Evolutionary conservation across 2,888 invertebrate genomes (phyloP).

Genomic region (Chironomus riparius): DNA sequence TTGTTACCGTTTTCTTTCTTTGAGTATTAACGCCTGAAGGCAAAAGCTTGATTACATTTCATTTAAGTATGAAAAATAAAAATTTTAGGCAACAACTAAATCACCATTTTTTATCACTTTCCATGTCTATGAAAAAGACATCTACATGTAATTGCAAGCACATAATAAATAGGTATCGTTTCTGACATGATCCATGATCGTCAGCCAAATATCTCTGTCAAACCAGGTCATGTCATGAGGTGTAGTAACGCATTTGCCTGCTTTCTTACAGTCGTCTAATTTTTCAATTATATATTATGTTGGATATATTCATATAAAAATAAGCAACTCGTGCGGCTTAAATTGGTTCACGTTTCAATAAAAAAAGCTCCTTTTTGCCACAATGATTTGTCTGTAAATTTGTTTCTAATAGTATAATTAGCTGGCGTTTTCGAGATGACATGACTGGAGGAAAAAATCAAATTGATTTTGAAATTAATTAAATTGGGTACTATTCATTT

Average conservation of each 20-base stretch:
- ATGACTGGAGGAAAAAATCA: too few species aligned
- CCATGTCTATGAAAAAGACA: conserved; percentile 10
- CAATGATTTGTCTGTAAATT: too few species aligned
- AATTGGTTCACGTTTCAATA: background rate
- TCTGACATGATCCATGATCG: conserved; percentile 10
- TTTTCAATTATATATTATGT: conserved; percentile 22
- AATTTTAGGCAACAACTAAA: conserved; percentile 17
- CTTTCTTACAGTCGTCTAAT: conserved; percentile 9
- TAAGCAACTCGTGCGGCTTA: too few species aligned
- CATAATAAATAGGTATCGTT: conserved; percentile 26
- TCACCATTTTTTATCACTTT: conserved; percentile 26
- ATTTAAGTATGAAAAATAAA: conserved; percentile 14
- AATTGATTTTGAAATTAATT: too few species aligned
- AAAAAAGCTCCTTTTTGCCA: background rate
- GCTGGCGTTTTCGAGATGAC: background rate
- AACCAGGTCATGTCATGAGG: conserved; percentile 15
- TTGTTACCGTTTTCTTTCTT: background rate
- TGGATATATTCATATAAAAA: too few species aligned
- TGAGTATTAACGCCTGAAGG: background rate
- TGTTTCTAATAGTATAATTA: background rate
- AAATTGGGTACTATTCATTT: too few species aligned
- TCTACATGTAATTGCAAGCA: conserved; percentile 15
- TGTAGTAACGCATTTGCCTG: background rate
- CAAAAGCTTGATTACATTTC: conserved; percentile 24
- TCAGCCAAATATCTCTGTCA: background rate